Percentiles rank a stretch among this genome's conserved stretches.
Conservation (phyloP, 2,888 invertebrate species). For the Erebia aethiops region DNA sequence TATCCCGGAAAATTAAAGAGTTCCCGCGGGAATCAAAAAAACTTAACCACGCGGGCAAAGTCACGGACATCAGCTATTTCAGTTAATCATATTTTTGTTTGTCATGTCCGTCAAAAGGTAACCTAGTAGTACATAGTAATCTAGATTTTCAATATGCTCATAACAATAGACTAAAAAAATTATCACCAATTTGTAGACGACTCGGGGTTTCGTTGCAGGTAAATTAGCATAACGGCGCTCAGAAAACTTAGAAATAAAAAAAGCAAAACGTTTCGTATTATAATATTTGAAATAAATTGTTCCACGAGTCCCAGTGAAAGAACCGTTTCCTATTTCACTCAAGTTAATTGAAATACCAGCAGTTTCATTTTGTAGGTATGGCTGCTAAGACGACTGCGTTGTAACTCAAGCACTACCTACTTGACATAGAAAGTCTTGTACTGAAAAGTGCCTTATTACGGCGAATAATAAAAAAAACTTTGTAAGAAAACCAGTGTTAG, state of each 20-base stretch:
- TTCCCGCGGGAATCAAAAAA: too few species aligned
- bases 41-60: too few species aligned
- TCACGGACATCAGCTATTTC: too few species aligned
- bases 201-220: not conserved
- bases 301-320: constrained; percentile 41
- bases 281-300: constrained; percentile 1
- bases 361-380: constrained; percentile 40
- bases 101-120: too few species aligned
- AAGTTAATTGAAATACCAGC: constrained; percentile 44
- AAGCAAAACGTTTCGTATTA: not conserved
- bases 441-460: not conserved
- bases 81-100: too few species aligned
- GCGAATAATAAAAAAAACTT: constrained; percentile 2
- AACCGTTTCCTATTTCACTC: constrained; percentile 42
- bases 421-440: constrained; percentile 21
- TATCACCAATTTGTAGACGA: too few species aligned
- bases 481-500: not conserved
- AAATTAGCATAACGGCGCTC: not conserved
- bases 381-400: constrained; percentile 34
- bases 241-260: not conserved
- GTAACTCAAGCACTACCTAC: constrained; percentile 30
- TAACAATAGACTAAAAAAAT: too few species aligned
- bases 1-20: too few species aligned
- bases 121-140: too few species aligned
- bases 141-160: too few species aligned